Evolutionary conservation across 2,113 vertebrate species (phyloP).

Genomic region (Illadopsis cleaveri): DNA sequence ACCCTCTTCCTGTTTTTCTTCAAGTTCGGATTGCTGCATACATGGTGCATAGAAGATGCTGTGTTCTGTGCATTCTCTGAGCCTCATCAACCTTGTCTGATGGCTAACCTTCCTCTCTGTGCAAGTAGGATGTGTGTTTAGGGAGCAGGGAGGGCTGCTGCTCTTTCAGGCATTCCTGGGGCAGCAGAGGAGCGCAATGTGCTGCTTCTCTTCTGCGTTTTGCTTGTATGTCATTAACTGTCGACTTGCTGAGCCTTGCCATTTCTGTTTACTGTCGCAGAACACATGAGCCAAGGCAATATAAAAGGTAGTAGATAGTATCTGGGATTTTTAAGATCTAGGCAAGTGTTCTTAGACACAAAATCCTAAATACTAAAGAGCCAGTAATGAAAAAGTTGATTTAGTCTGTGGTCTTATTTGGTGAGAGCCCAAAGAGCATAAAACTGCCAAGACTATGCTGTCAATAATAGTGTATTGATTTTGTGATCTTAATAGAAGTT

Average conservation of each 20-base stretch:
- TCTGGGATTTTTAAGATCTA: neutral
- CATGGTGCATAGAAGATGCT: neutral
- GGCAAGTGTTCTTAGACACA: neutral
- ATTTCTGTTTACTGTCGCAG: neutral
- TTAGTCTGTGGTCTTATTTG: neutral
- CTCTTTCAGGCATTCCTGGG: neutral
- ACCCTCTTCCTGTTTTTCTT: neutral
- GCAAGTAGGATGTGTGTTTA: neutral
- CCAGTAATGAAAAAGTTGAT: neutral
- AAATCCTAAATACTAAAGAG: neutral
- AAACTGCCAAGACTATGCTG: neutral
- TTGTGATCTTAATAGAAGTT: neutral
- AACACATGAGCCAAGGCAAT: neutral
- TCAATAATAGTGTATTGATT: neutral
- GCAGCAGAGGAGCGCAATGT: neutral
- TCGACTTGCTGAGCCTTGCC: neutral
- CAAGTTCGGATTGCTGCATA: neutral
- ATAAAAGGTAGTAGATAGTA: neutral
- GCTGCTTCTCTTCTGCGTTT: neutral
- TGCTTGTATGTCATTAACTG: neutral
- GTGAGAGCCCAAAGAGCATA: neutral
- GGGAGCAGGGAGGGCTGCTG: fast-evolving
- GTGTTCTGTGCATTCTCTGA: neutral
- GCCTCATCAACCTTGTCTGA: neutral
- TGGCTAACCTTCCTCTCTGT: neutral